Evolutionary conservation across 2,888 invertebrate genomes (phyloP).

Genomic region (Plagiodera versicolora): DNA sequence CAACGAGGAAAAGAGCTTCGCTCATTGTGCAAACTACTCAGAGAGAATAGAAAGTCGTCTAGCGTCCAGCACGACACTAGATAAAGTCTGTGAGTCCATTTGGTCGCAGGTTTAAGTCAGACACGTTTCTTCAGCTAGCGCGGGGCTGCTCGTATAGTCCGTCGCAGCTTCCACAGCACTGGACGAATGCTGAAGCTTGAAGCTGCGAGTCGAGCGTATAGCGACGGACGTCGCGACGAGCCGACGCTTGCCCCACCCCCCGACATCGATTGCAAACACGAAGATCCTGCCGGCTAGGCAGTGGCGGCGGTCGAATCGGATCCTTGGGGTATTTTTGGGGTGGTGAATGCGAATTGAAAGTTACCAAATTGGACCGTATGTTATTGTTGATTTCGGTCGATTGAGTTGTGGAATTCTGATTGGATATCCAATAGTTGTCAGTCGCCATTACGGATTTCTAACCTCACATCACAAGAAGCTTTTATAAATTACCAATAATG

Average conservation of each 20-base stretch:
- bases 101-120: not conserved
- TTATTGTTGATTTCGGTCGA: no score
- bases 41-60: not conserved
- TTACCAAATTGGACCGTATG: no score
- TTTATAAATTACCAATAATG: no score
- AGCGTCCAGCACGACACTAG: not conserved
- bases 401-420: no score
- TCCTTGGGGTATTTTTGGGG: no score
- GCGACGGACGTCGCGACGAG: not conserved
- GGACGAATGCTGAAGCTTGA: not conserved
- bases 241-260: not conserved
- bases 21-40: not conserved
- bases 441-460: no score
- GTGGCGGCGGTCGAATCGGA: no score
- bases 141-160: not conserved
- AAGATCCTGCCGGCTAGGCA: no score
- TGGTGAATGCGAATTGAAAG: no score
- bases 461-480: no score
- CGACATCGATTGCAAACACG: not conserved
- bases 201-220: not conserved
- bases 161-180: not conserved
- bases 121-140: not conserved
- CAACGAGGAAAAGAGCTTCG: no score
- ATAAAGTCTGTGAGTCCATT: not conserved
- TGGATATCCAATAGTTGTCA: no score